Evolutionary conservation across 1,140 invertebrate genomes (phyloP).

Genomic region (Bicyclus anynana): DNA sequence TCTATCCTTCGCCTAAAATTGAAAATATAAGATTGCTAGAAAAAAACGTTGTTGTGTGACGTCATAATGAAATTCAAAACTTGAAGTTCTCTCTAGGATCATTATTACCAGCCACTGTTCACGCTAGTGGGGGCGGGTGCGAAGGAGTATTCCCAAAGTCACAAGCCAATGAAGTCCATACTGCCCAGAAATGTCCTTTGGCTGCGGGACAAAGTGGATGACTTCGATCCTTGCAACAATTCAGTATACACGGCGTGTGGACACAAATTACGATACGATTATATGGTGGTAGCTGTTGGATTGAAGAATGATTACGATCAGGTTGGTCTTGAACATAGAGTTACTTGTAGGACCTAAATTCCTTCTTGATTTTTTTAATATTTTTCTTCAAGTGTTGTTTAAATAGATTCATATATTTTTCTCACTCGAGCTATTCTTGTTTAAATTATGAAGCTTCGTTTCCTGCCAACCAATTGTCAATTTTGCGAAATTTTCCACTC

Average conservation of each 20-base stretch:
- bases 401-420: too few relatives aligned
- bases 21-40: too few relatives aligned
- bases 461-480: too few relatives aligned
- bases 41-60: too few relatives aligned
- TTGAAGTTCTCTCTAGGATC: constrained; percentile 78
- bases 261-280: constrained; percentile 87
- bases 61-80: too few relatives aligned
- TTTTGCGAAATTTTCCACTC: too few relatives aligned
- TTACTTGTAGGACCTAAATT: too few relatives aligned
- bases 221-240: constrained; percentile 88
- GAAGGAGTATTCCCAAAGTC: constrained; percentile 81
- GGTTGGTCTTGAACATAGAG: constrained; percentile 72
- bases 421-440: too few relatives aligned
- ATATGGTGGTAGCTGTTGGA: constrained; percentile 89
- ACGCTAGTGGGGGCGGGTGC: constrained; percentile 94
- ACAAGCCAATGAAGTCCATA: constrained; percentile 81
- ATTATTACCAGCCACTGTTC: constrained; percentile 98
- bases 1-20: too few relatives aligned
- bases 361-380: background rate
- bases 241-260: constrained; percentile 82
- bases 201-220: constrained; percentile 84
- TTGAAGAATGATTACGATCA: constrained; percentile 89
- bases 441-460: too few relatives aligned
- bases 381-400: background rate
- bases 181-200: constrained; percentile 87